phyloP scores from a whole-genome alignment of 2,888 invertebrate genomes.

The Podotricha telesiphe region DNA sequence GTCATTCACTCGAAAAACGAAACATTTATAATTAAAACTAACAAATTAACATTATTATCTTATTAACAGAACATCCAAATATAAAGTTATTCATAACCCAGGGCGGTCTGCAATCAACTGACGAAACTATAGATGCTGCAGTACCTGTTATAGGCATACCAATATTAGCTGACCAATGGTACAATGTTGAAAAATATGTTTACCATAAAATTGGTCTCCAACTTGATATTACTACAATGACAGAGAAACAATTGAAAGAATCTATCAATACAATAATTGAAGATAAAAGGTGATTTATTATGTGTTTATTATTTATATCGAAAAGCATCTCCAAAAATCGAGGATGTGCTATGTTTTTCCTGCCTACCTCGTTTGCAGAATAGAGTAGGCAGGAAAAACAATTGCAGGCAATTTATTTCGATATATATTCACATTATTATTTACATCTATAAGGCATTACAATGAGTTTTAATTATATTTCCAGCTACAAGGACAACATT shows the following conservation, averaged over 20 bases:
- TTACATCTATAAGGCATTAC: too few relatives aligned
- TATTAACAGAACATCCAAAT: slow-evolving; percentile 61
- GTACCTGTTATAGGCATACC: slow-evolving; percentile 66
- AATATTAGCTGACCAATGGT: slow-evolving; percentile 64
- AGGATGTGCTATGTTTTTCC: too few relatives aligned
- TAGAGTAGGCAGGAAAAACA: too few relatives aligned
- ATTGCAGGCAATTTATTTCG: too few relatives aligned
- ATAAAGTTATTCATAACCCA: slow-evolving; percentile 67
- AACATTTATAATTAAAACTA: too few relatives aligned
- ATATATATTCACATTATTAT: too few relatives aligned
- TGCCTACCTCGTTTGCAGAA: too few relatives aligned
- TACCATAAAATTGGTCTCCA: slow-evolving; percentile 54
- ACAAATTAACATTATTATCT: neutral
- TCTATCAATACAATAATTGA: slow-evolving; percentile 48
- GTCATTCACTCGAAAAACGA: too few relatives aligned
- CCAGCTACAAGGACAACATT: slow-evolving; percentile 44
- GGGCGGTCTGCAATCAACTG: slow-evolving; percentile 68
- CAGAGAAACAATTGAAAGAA: slow-evolving; percentile 48
- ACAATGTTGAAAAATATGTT: slow-evolving; percentile 57
- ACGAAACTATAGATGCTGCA: slow-evolving; percentile 63
- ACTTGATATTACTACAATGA: slow-evolving; percentile 52
- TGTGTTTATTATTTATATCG: too few relatives aligned
- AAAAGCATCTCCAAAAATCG: too few relatives aligned
- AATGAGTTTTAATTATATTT: slow-evolving; percentile 19
- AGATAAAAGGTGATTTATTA: slow-evolving; percentile 47